Percentiles rank a stretch among this genome's conserved stretches.
Evolutionary conservation across 2,888 invertebrate genomes (phyloP).

Genomic region (Teleiodes luculella): DNA sequence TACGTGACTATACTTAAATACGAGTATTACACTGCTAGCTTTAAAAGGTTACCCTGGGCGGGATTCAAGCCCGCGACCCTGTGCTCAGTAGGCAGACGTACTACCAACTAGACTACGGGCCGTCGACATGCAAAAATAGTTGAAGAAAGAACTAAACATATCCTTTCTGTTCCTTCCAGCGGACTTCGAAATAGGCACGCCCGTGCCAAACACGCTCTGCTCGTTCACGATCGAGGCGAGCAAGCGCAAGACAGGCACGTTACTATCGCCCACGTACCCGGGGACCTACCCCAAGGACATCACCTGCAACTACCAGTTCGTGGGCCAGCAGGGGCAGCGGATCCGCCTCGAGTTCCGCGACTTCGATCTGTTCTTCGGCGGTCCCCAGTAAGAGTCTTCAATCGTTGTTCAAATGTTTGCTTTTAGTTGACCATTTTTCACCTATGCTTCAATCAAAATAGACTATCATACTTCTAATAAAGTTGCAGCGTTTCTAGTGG

Average conservation of each 20-base stretch:
- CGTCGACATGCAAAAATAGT: too few relatives aligned
- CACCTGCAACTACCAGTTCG: slow-evolving; percentile 94
- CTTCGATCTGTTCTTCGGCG: slow-evolving; percentile 99
- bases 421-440: too few relatives aligned
- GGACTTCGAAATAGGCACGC: slow-evolving; percentile 95
- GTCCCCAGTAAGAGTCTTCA: slow-evolving; percentile 97
- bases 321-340: slow-evolving; percentile 92
- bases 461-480: too few relatives aligned
- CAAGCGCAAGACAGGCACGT: slow-evolving; percentile 87
- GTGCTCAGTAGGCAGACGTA: too few relatives aligned
- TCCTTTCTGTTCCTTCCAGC: slow-evolving; percentile 71
- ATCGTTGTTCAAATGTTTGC: too few relatives aligned
- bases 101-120: too few relatives aligned
- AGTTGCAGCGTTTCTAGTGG: too few relatives aligned
- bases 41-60: too few relatives aligned
- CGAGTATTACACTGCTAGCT: too few relatives aligned
- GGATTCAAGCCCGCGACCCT: too few relatives aligned
- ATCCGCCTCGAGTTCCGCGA: slow-evolving; percentile 97
- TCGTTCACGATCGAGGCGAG: slow-evolving; percentile 90
- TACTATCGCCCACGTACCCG: slow-evolving; percentile 98
- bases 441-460: not conserved
- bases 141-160: not conserved
- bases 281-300: slow-evolving; percentile 99
- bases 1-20: too few relatives aligned
- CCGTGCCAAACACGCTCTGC: slow-evolving; percentile 91